phyloP scores from a whole-genome alignment of 2,113 vertebrate species.

The Archocentrus centrarchus region DNA sequence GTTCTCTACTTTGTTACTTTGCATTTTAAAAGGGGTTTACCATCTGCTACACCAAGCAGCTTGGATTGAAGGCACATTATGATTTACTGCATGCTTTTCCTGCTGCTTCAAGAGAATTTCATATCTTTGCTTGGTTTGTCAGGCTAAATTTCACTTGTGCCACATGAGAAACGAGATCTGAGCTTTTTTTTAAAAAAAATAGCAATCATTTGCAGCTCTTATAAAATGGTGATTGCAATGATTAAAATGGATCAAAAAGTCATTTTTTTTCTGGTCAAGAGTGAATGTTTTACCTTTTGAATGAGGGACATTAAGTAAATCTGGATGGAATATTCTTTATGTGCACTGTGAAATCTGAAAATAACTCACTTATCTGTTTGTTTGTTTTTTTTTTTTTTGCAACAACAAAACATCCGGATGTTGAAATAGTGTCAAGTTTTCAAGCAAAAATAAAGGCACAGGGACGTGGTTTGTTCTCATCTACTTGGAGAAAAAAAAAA shows the following conservation, averaged over 20 bases:
- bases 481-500: neutral
- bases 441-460: neutral
- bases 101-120: neutral
- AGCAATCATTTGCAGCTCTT: no score
- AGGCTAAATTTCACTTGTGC: neutral
- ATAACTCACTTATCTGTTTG: neutral
- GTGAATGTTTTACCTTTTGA: no score
- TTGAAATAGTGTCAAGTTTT: neutral
- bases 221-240: no score
- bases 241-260: no score
- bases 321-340: neutral
- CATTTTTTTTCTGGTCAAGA: no score
- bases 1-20: constrained; percentile 25
- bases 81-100: neutral
- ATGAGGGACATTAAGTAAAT: no score
- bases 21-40: constrained; percentile 20
- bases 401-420: no score
- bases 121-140: neutral
- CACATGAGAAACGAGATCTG: no score
- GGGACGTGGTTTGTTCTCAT: neutral
- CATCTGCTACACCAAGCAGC: neutral
- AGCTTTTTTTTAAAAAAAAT: no score
- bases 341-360: neutral
- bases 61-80: neutral
- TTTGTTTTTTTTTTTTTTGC: neutral